Evolutionary conservation across 92 coral and sea anemone genomes (phyloP).

Genomic region (Blastomussa wellsi): DNA sequence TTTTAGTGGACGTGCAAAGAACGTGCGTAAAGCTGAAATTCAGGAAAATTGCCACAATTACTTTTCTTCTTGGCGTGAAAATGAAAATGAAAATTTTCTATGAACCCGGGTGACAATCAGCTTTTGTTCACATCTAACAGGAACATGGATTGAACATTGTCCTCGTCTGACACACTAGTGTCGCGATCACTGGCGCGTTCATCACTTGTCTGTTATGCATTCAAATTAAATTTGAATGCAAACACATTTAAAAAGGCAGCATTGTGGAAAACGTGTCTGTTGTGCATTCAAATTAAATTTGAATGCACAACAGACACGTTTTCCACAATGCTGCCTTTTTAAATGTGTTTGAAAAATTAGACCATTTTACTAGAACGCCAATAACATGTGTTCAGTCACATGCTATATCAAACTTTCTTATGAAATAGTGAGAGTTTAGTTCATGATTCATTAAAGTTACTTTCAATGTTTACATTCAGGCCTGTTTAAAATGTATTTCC

Average conservation of each 20-base stretch:
- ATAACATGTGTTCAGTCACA: too few species aligned
- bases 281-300: neutral
- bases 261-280: neutral
- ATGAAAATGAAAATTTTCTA: neutral
- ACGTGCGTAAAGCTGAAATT: neutral
- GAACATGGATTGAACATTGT: neutral
- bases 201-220: too few species aligned
- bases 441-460: neutral
- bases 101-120: neutral
- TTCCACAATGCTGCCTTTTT: neutral
- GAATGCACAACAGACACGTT: neutral
- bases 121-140: neutral
- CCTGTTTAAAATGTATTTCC: neutral
- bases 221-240: too few species aligned
- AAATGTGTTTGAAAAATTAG: neutral
- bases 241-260: neutral
- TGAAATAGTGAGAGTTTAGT: neutral
- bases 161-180: neutral
- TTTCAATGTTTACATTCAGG: constrained; percentile 3
- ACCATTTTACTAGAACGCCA: too few species aligned
- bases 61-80: neutral
- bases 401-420: too few species aligned
- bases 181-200: neutral
- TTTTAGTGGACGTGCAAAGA: neutral
- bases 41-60: neutral